Evolutionary conservation across 2,113 vertebrate species (phyloP).

Genomic region (Lates calcarifer): DNA sequence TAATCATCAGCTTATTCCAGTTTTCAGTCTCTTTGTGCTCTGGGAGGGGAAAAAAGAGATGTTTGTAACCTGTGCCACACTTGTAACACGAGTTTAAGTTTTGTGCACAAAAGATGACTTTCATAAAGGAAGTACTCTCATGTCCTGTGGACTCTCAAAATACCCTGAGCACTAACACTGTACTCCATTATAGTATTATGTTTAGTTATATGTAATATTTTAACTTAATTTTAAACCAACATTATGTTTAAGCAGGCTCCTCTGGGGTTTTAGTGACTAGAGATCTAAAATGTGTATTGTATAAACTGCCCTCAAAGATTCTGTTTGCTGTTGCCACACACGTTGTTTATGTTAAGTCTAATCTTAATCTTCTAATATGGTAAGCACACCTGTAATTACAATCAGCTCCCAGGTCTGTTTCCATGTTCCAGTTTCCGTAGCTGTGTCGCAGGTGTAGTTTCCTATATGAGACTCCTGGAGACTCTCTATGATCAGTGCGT

Average conservation of each 20-base stretch:
- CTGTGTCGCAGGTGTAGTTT: slow-evolving; percentile 61
- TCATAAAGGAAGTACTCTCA: neutral
- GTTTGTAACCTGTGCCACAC: neutral
- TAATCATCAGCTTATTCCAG: accelerated
- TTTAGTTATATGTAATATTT: too few relatives aligned
- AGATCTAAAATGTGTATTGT: too few relatives aligned
- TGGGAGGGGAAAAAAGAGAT: neutral
- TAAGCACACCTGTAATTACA: slow-evolving; percentile 62
- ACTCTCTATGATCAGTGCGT: slow-evolving; percentile 30
- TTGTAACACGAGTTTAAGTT: too few relatives aligned
- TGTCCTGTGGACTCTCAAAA: neutral
- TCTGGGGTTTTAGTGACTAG: too few relatives aligned
- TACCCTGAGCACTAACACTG: accelerated
- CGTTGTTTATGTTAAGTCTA: neutral
- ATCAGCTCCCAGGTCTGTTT: slow-evolving; percentile 34
- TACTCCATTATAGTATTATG: too few relatives aligned
- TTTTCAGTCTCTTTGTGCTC: neutral
- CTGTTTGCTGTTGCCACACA: neutral
- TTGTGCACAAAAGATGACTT: too few relatives aligned
- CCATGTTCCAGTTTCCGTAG: accelerated
- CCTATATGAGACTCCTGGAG: slow-evolving; percentile 44
- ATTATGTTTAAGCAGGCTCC: neutral
- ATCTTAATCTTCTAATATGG: neutral
- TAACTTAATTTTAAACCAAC: too few relatives aligned
- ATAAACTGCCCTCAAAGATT: too few relatives aligned